Evolutionary conservation across 1,140 invertebrate species (phyloP), one percentile per base, ranked within the genome.

Genomic region (Melitaea cinxia): DNA sequence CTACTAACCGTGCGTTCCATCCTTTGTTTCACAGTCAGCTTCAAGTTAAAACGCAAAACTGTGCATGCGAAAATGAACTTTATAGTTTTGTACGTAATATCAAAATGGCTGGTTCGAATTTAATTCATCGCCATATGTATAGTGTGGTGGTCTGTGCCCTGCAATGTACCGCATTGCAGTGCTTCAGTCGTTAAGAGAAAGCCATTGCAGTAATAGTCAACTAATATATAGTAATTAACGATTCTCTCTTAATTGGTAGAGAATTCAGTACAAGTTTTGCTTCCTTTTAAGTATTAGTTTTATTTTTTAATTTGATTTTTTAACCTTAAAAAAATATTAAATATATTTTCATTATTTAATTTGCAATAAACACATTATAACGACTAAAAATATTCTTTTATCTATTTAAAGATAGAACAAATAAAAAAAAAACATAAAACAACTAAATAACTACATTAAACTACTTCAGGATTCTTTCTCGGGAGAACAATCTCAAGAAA

Each of bases 181-280:
- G 56, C 52, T 67, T 58, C 60, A 69, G 71, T 74, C 63, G 68
- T 70, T 70, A 70, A 65, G 64, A 68, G 65, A 68, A 69, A 73
- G 65, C 69, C 69, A 68, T 72, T 74, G 72, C 72, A 72, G 72
- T 70, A 71, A 74, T 65, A 64, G 65, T 65, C 62, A 70, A 63
- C 70, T 72, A 72, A 72, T 75, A 74, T 74, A 67, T 75, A 69
- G 66, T 72, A 72, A 70, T 75, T 75, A 72, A 69, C 68, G 64
- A 64, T 67, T 67, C 63, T 72, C 62, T 65, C 64, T 72, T 72
- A 72, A 75, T 75, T 68, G 65, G 52, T 52, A 64, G 42, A 57
- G 53, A 50, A 68, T 68, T 52, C 50, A 58, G 42, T 61, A 42
- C 30, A 49, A 61, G 55, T 56, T 66, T 55, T 56, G 54, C 39